Evolutionary conservation across 2,113 vertebrate genomes (phyloP), one percentile per base, ranked within the genome.

Genomic region (Rattus rattus): DNA sequence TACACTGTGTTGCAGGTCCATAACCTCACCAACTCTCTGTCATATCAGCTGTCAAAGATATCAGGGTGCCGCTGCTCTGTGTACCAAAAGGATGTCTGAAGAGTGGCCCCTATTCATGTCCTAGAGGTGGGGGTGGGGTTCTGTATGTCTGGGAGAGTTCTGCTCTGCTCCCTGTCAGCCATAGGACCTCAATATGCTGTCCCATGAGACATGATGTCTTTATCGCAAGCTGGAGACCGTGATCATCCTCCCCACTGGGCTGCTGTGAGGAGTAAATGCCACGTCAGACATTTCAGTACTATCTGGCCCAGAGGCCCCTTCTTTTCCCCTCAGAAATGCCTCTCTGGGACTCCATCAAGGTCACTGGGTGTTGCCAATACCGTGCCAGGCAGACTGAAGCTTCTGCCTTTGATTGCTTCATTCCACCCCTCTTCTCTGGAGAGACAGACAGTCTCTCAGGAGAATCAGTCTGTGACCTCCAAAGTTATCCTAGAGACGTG

Each of bases 261-360:
- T 33, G 10, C 12, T 20, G 59, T 43, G 39, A 69, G 61, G 39
- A 59, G 1, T 1, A 16, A 80, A 3, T 0, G 14, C 0, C 24
- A 2, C 0, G 13, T 4, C 49, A 7, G 83, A 43, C 22, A 9
- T 13, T 14, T 52, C 2, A 1, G 0, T 0, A 0, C 33, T 4
- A 1, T 10, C 76, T 49, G 73, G 61, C 36, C 28, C 0, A 0
- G 43, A 1, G 56, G 13, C 20, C 17, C 14, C 49, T 13, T 28
- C 39, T 22, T 33, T 22, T 36, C 47, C 33, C 0, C 7, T 16
- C 30, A n/a, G 39, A 69, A 87, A 69, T 49, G 36, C 30, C 28
- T 52, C 47, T 63, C 61, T 30, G 2, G 33, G 47, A 36, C 20
- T 54, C 30, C 30, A 70, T 47, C 19, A 43, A 85, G 83, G 39